Base-by-base conservation (phyloP, 2,888 invertebrate species). In the Corbicula japonica region DNA sequence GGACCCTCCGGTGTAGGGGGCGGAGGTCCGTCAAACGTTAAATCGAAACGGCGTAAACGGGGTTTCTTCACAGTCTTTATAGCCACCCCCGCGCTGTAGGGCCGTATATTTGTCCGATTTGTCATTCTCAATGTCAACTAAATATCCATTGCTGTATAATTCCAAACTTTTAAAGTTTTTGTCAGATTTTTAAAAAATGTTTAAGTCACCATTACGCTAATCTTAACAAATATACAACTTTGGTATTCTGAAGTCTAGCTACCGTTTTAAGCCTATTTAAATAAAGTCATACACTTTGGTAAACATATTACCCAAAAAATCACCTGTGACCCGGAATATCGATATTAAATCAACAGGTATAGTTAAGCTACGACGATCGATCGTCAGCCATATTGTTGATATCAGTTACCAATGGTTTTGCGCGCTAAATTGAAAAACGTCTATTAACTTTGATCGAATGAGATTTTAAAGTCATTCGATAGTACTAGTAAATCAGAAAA, bases 301-400 rank as follows among this genome's bases (percentile, higher is more conserved):
- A 68, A 62, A 77, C 46, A 68, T 30, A 38, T 34, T 54, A 26
- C 44, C 46, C 28, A n/a, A 46, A 54, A 62, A 28, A 34, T 56
- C 56, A 65, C 44, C 46, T 38, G 56, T 63, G 62, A 54, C 63
- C 38, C 52, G 12, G 26, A 28, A 26, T 63, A 50, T 50, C 38
- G 35, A 56, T 72, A 63, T 65, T 66, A 66, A 66, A 66, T 41
- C 30, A 30, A 52, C 28, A 54, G 26, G 8, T 6, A 41, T 52
- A 52, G 35, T 10, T 28, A 28, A 35, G 28, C 21, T n/a, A 23
- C 21, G 6, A 38, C 38, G 58, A 77, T 76, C 72, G 76, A 70
- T 60, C 38, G 35, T 50, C 84, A 48, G 84, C 84, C 86, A 86
- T 86, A 78, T 82, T 86, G 86, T 86, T 86, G 77, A 83, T 50